Conservation (phyloP, 2,797 vertebrate genomes). For the Thalassophryne amazonica region DNA sequence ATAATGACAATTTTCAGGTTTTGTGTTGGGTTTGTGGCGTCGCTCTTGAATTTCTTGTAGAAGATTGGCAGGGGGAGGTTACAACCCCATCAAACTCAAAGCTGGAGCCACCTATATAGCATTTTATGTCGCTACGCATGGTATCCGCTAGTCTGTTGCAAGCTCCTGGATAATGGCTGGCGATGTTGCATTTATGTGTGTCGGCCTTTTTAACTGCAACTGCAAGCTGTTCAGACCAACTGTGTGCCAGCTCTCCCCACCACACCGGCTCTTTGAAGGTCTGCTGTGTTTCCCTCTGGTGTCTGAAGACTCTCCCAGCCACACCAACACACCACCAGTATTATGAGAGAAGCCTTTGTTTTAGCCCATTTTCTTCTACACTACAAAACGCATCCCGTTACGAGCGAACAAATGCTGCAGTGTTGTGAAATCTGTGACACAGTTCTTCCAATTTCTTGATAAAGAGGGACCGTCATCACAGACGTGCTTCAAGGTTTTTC, state of each 20-base stretch:
- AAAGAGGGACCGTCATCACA: slow-evolving; percentile 26
- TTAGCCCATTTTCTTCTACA: slow-evolving; percentile 29
- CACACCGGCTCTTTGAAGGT: slow-evolving; percentile 62
- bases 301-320: slow-evolving; percentile 52
- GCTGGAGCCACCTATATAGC: too few species aligned
- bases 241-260: slow-evolving; percentile 55
- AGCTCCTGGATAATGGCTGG: background rate
- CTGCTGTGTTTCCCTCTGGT: slow-evolving; percentile 63
- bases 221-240: slow-evolving; percentile 70
- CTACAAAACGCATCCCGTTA: slow-evolving; percentile 5
- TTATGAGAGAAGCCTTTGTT: slow-evolving; percentile 55
- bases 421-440: slow-evolving; percentile 23
- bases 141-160: background rate
- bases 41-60: too few species aligned
- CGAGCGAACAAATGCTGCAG: slow-evolving; percentile 42
- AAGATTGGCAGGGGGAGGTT: too few species aligned
- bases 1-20: too few species aligned
- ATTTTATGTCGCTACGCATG: too few species aligned
- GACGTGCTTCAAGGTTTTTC: slow-evolving; percentile 15
- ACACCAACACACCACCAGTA: slow-evolving; percentile 46
- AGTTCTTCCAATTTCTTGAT: slow-evolving; percentile 7
- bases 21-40: too few species aligned
- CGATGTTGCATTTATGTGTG: slow-evolving; percentile 27
- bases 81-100: too few species aligned
- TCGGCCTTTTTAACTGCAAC: slow-evolving; percentile 29